Evolutionary conservation across 2,888 invertebrate genomes (phyloP), one percentile per base, ranked within the genome.

Genomic region (Plebejus anna): DNA sequence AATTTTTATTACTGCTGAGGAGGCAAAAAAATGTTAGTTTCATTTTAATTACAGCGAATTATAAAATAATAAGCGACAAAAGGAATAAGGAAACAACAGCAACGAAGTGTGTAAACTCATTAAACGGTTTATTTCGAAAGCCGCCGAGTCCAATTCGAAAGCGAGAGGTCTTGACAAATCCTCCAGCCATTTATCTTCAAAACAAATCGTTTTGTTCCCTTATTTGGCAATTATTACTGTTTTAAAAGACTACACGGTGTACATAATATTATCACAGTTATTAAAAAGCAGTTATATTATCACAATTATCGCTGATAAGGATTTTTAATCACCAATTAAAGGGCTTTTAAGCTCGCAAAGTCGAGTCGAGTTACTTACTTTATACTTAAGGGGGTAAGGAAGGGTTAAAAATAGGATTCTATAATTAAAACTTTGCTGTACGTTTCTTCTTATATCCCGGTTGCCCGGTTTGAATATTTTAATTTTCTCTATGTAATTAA

Each of bases 141-240:
- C 79, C 79, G 77, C 79, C 76, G 79, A 77, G 51, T 70, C 75
- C 75, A 75, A 76, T 78, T 77, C 78, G 77, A 75, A 76, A 77
- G 75, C 77, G 77, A 70, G 76, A 59, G 76, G 78, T 77, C 79
- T 80, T 79, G 78, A 81, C 78, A 79, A 80, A 81, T 80, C 77
- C 75, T 79, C 77, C 79, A 75, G 80, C 78, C 78, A 80, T 81
- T 80, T 81, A 78, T 81, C 80, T 80, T 73, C 70, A 76, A 78
- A 80, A 79, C 81, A 79, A 81, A 81, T 81, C 80, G 80, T 79
- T 79, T 79, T 79, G 78, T 77, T 79, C 78, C 78, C 77, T 76
- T 76, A 78, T 77, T 78, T 77, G 72, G 78, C 78, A 80, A 81
- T 80, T 79, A 80, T 4, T 42, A 47, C 81, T 76, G 81, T 77